These are phyloP conservation scores for Capromys pilorides DNA, from an alignment of 2,797 vertebrate species.

Conservation along the genomic window DNA sequence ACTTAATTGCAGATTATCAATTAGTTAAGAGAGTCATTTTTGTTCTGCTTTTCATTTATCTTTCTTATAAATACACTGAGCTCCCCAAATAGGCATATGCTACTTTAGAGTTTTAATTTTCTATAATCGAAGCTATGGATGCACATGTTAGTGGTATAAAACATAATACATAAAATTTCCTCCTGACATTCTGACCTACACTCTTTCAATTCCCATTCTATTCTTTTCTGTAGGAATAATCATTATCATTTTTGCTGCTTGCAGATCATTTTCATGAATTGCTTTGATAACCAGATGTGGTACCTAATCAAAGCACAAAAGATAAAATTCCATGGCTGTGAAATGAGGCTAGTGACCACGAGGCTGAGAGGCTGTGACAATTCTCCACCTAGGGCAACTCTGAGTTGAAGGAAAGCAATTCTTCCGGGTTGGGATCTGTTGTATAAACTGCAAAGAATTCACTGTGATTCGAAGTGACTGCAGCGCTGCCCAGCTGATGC, in stretches of 20 bases:
- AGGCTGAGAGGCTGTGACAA: background rate
- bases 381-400: background rate
- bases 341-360: background rate
- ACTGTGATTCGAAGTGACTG: background rate
- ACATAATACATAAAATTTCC: background rate
- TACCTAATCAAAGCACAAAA: background rate
- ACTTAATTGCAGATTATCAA: slow-evolving; percentile 6
- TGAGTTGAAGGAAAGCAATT: background rate
- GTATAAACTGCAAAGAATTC: background rate
- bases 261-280: background rate
- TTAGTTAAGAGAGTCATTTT: background rate
- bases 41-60: slow-evolving; percentile 29
- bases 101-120: slow-evolving; percentile 24
- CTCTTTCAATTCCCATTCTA: background rate
- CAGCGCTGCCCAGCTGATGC: background rate
- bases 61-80: slow-evolving; percentile 3
- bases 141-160: background rate
- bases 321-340: background rate
- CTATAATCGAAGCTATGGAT: background rate
- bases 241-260: slow-evolving; percentile 5
- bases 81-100: background rate
- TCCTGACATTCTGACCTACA: background rate
- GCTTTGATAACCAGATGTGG: background rate
- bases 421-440: background rate
- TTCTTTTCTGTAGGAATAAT: background rate